Conservation (phyloP, 2,113 vertebrate species). For the Arizona elegans region DNA sequence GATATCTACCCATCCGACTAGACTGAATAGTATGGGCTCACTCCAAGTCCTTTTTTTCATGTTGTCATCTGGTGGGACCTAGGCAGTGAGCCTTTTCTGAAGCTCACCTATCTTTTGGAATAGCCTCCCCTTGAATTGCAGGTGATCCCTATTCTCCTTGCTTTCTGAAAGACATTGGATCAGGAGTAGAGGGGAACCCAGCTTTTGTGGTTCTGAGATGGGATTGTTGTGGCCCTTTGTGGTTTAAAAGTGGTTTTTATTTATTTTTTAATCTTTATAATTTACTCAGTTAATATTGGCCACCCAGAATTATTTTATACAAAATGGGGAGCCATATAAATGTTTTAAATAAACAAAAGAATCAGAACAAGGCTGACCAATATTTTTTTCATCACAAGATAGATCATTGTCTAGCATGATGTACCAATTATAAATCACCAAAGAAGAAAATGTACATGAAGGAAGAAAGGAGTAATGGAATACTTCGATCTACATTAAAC, state of each 20-base stretch:
- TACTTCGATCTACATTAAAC: background rate
- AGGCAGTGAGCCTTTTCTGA: background rate
- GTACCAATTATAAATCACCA: background rate
- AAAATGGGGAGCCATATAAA: background rate
- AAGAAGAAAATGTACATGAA: background rate
- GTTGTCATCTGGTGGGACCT: background rate
- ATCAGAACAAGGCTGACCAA: background rate
- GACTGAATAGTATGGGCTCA: background rate
- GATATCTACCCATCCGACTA: background rate
- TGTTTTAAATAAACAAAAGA: background rate
- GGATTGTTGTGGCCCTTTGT: background rate
- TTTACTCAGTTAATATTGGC: background rate
- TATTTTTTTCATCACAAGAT: background rate
- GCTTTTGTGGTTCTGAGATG: background rate
- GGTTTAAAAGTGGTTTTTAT: background rate
- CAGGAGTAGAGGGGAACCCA: background rate
- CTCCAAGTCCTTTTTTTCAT: background rate
- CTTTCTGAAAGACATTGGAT: background rate
- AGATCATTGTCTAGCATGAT: background rate
- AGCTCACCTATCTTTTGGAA: background rate
- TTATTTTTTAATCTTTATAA: background rate
- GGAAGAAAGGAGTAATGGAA: background rate
- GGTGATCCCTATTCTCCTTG: background rate
- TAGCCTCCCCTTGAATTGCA: background rate
- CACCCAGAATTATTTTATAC: background rate